Base-by-base conservation (phyloP, 1,140 invertebrate genomes). In the Trichogramma pretiosum region DNA sequence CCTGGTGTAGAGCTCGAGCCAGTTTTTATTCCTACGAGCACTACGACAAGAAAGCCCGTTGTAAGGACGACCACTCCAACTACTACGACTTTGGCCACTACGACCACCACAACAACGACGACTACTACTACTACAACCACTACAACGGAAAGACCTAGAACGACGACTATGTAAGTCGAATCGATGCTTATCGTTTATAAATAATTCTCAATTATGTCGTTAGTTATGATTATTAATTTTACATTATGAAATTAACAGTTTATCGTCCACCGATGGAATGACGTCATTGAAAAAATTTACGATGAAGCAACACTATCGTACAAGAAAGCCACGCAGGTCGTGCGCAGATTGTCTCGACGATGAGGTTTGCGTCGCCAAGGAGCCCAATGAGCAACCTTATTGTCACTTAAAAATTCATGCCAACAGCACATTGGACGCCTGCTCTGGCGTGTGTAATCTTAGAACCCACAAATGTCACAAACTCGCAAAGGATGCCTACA, bases 381-480 rank as follows among this genome's bases (percentile, higher is more conserved):
- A 75, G 49, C 73, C 70, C 36, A 80, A 78, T 54, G 71, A 74
- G 10, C 75, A 74, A 30, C 79, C 84, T 1, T 69, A 73, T 17
- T 87, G 85, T 61, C 68, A 75, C 55, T 56, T 56, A 33, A 70
- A 74, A 1, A 48, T 67, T 2, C 82, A 89, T 61, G 56, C 61
- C 5, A 62, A 68, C 5, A 85, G 87, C 62, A 79, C n/a, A n/a
- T n/a, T 81, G 2, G 83, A 81, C 48, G 85, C 82, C 48, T 89
- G 85, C 58, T 83, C 81, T 9, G 85, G 85, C 3, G 69, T 82
- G 5, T 89, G 85, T 59, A 65, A 74, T 21, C 67, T 83, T 33
- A 79, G 81, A 49, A 77, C 74, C 13, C 81, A 89, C 61, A 78
- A 79, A 48, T 89, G 85, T 63, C 80, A 83, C 61, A 67, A 78